Percentiles rank a stretch among this genome's conserved stretches.
These are phyloP conservation scores for Mamestra configurata DNA, from an alignment of 1,140 invertebrate genomes.

Conservation along the genomic window DNA sequence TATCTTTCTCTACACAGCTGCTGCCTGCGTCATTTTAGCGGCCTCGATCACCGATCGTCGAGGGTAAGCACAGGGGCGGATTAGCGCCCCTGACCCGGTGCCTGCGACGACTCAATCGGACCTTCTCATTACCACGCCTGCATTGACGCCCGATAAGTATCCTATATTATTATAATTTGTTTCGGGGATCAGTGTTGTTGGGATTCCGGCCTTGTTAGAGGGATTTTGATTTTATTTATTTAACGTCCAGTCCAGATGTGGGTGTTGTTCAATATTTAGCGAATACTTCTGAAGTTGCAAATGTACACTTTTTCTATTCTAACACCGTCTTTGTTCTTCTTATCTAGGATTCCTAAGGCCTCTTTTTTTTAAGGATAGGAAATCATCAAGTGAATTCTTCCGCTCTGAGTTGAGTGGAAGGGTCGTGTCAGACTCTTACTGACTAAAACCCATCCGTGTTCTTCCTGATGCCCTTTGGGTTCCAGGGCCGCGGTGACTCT, in stretches of 20 bases:
- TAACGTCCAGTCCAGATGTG: background rate
- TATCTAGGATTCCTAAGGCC: too few species aligned
- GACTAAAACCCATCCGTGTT: too few species aligned
- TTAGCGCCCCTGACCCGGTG: conserved; percentile 75
- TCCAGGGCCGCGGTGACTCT: too few species aligned
- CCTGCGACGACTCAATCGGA: conserved; percentile 72
- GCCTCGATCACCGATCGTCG: background rate
- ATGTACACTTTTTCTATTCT: too few species aligned
- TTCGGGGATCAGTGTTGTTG: conserved; percentile 24
- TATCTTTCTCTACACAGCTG: background rate
- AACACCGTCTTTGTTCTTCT: too few species aligned
- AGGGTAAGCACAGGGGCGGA: conserved; percentile 63
- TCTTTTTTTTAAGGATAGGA: too few species aligned
- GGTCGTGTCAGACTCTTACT: too few species aligned
- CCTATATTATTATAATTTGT: conserved; percentile 49
- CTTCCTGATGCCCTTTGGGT: too few species aligned
- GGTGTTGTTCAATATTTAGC: background rate
- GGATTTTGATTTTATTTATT: conserved; percentile 12
- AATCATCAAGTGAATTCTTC: too few species aligned
- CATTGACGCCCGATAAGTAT: conserved; percentile 46
- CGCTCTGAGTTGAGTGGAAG: too few species aligned
- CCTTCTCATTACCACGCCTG: conserved; percentile 61
- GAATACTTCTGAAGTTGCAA: background rate
- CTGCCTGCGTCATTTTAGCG: conserved; percentile 41
- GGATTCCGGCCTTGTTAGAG: conserved; percentile 39